Evolutionary conservation across 1,140 invertebrate genomes (phyloP).

Genomic region (Drosophila hydei): DNA sequence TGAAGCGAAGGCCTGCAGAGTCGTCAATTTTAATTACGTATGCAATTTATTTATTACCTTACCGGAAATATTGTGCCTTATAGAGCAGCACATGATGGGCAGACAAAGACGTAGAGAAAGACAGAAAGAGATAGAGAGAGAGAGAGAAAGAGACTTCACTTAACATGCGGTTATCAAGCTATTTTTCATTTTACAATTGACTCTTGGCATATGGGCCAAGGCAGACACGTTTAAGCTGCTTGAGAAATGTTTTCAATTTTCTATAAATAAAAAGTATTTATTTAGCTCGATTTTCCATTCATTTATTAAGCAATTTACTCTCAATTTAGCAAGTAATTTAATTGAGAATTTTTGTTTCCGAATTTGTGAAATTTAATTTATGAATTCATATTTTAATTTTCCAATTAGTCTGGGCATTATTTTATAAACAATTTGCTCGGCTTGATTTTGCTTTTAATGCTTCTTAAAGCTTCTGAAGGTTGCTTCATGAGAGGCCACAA

Average conservation of each 20-base stretch:
- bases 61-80: conserved; percentile 76
- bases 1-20: conserved; percentile 54
- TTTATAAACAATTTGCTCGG: background rate
- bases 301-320: background rate
- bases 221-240: background rate
- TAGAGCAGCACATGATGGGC: conserved; percentile 43
- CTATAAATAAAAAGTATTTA: background rate
- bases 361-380: background rate
- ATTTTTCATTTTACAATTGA: conserved; percentile 75
- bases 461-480: no score
- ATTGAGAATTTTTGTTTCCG: background rate
- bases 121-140: background rate
- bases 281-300: background rate
- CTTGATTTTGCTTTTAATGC: no score
- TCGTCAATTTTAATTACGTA: conserved; percentile 83
- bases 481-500: no score
- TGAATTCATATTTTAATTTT: background rate
- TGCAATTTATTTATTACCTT: conserved; percentile 83
- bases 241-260: conserved; percentile 7
- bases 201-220: conserved; percentile 44
- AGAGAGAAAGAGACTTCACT: conserved; percentile 38
- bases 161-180: conserved; percentile 74
- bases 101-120: conserved; percentile 5
- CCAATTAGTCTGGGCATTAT: background rate
- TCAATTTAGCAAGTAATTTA: background rate